Conservation (phyloP, 2,888 invertebrate species). For the Drosophila algonquin region DNA sequence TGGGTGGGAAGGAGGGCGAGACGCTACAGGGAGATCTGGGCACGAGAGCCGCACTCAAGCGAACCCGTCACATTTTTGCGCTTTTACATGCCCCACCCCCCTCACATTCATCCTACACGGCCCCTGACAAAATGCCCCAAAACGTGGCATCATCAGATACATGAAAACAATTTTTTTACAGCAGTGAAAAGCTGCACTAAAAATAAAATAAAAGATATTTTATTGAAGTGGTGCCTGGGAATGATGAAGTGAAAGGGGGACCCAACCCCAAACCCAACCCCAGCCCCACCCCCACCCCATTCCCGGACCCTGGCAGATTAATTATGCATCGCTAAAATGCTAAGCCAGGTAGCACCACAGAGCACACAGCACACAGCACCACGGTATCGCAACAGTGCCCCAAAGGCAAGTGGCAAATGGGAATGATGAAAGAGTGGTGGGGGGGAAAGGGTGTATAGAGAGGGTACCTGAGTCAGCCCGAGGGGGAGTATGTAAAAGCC, state of each 20-base stretch:
- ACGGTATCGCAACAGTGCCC: slow-evolving; percentile 25
- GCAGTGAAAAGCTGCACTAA: slow-evolving; percentile 70
- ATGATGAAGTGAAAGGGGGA: slow-evolving; percentile 16
- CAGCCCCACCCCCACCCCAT: slow-evolving; percentile 20
- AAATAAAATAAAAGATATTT: slow-evolving; percentile 77
- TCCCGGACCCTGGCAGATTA: slow-evolving; percentile 54
- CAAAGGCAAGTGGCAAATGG: slow-evolving; percentile 43
- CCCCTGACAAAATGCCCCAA: slow-evolving; percentile 45
- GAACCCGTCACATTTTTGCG: slow-evolving; percentile 76
- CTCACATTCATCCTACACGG: background rate
- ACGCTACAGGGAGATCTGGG: slow-evolving; percentile 1
- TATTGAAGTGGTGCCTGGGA: slow-evolving; percentile 67
- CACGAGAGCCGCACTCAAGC: slow-evolving; percentile 67
- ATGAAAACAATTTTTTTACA: slow-evolving; percentile 75
- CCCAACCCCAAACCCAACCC: background rate
- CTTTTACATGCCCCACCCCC: slow-evolving; percentile 41
- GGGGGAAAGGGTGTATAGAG: too few relatives aligned
- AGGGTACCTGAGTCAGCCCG: background rate
- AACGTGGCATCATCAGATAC: slow-evolving; percentile 71
- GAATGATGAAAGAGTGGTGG: background rate
- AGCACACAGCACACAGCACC: slow-evolving; percentile 24
- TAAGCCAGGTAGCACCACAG: slow-evolving; percentile 72
- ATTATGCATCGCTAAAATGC: slow-evolving; percentile 77
- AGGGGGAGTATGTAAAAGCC: slow-evolving; percentile 64
- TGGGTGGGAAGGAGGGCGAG: slow-evolving; percentile 19